phyloP scores from a whole-genome alignment of 2,113 vertebrate species.

The Lophotis ruficrista region DNA sequence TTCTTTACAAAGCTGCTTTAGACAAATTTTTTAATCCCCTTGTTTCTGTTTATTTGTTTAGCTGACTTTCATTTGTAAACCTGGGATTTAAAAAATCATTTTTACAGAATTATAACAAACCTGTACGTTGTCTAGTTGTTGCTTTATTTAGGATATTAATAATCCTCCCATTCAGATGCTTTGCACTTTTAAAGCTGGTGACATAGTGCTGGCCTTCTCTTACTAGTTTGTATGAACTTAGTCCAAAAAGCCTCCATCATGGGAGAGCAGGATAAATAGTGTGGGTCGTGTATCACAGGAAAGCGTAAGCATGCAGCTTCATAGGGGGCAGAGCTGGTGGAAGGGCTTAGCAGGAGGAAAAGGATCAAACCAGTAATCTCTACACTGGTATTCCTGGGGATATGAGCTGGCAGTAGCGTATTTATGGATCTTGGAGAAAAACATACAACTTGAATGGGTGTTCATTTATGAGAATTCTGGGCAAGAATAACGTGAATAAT shows the following conservation, averaged over 20 bases:
- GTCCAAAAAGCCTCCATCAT: not conserved
- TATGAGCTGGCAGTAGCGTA: not conserved
- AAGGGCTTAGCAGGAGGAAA: not conserved
- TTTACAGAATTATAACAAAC: conserved; percentile 13
- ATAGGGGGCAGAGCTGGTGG: not conserved
- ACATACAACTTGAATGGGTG: not conserved
- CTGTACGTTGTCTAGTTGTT: not conserved
- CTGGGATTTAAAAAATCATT: conserved; percentile 28
- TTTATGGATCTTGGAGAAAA: not conserved
- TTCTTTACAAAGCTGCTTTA: conserved; percentile 58
- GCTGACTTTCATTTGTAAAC: conserved; percentile 44
- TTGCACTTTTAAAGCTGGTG: not conserved
- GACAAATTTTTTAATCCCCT: conserved; percentile 48
- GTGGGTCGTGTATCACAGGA: not conserved
- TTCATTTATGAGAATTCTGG: not conserved
- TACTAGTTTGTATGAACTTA: not conserved
- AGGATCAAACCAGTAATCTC: not conserved
- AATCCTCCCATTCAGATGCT: conserved; percentile 5
- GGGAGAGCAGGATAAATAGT: not conserved
- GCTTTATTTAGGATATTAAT: conserved; percentile 29
- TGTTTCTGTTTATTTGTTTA: conserved; percentile 48
- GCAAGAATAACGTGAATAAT: not conserved
- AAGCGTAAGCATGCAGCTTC: not conserved
- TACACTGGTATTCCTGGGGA: not conserved
- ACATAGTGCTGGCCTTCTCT: not conserved